Evolutionary conservation across 2,888 invertebrate species (phyloP).

Genomic region (Stomorhina lunata): DNA sequence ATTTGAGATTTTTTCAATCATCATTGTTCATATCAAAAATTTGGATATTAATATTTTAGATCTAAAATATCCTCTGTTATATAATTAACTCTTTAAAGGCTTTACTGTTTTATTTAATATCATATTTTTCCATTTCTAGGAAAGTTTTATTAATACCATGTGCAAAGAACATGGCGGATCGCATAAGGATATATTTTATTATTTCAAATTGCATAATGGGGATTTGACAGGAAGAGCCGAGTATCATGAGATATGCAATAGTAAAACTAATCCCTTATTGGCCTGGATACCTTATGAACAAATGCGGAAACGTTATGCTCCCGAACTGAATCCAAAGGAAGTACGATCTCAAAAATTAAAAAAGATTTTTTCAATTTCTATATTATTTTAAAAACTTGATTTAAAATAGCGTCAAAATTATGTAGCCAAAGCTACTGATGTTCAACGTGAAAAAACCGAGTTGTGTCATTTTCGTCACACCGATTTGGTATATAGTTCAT

Average conservation of each 20-base stretch:
- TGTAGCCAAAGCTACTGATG: constrained; percentile 75
- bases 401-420: constrained; percentile 71
- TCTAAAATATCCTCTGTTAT: too few species aligned
- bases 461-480: constrained; percentile 76
- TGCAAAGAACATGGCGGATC: constrained; percentile 73
- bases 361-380: neutral
- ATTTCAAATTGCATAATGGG: constrained; percentile 74
- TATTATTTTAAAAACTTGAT: neutral
- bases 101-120: constrained; percentile 2
- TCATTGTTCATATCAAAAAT: too few species aligned
- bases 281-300: constrained; percentile 75
- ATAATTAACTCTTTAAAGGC: too few species aligned
- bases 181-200: constrained; percentile 73
- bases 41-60: too few species aligned
- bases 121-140: constrained; percentile 69
- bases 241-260: constrained; percentile 72
- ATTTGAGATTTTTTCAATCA: too few species aligned
- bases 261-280: constrained; percentile 68
- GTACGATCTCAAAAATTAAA: constrained; percentile 48
- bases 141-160: constrained; percentile 73
- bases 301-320: constrained; percentile 71
- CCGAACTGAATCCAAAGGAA: constrained; percentile 75
- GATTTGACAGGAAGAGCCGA: constrained; percentile 72
- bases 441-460: constrained; percentile 74
- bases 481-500: constrained; percentile 72